Percentiles rank a stretch among this genome's conserved stretches.
Conservation (phyloP, 2,888 invertebrate genomes). For the Chorisops tibialis region DNA sequence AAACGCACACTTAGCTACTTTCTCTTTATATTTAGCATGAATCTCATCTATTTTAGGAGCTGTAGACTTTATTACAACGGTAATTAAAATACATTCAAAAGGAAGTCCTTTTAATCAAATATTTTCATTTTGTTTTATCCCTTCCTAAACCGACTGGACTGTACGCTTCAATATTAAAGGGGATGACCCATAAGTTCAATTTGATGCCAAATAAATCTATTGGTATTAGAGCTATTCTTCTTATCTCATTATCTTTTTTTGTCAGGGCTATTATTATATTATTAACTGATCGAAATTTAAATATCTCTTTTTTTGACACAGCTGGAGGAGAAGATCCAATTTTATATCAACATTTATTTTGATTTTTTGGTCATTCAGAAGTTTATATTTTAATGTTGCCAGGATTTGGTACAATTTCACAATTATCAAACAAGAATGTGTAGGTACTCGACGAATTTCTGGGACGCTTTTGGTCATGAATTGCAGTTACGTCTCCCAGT, state of each 20-base stretch:
- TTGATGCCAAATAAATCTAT: too few species aligned
- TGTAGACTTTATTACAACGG: slow-evolving; percentile 76
- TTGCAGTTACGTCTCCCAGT: too few species aligned
- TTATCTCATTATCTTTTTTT: slow-evolving; percentile 71
- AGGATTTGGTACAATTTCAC: slow-evolving; percentile 78
- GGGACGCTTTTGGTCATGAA: too few species aligned
- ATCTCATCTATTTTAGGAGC: too few species aligned
- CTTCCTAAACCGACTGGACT: too few species aligned
- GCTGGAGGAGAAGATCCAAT: slow-evolving; percentile 77
- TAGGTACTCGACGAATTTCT: too few species aligned
- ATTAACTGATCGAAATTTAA: slow-evolving; percentile 43
- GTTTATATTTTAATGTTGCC: slow-evolving; percentile 83
- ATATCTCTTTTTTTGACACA: slow-evolving; percentile 79
- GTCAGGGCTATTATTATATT: slow-evolving; percentile 79
- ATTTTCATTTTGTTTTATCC: slow-evolving; percentile 71
- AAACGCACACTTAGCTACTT: too few species aligned
- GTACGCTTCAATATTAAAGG: too few species aligned
- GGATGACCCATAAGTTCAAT: too few species aligned
- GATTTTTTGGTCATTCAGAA: slow-evolving; percentile 36
- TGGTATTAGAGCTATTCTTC: slow-evolving; percentile 62
- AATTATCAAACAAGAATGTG: too few species aligned
- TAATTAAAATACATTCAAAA: slow-evolving; percentile 65
- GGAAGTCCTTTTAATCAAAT: slow-evolving; percentile 62
- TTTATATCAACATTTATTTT: slow-evolving; percentile 53
- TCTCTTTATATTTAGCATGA: too few species aligned